Evolutionary conservation across 2,113 vertebrate genomes (phyloP), one percentile per base, ranked within the genome.

Genomic region (Connochaetes taurinus): DNA sequence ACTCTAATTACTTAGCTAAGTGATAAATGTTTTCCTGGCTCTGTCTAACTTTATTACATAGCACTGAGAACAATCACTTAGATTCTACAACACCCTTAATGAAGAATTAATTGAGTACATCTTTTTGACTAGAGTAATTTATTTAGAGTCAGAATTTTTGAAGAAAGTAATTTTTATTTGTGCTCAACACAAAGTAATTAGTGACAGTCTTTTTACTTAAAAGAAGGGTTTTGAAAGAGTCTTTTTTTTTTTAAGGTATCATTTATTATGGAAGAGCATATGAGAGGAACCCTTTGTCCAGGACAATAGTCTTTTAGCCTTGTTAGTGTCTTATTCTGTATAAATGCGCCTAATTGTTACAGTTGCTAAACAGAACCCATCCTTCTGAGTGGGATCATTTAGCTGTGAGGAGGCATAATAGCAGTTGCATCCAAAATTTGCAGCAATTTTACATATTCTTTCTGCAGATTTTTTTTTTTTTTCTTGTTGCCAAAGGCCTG

Each of bases 361-460:
- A 98, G 98, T 98, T 96, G 97, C 98, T 98, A 98, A 98, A 98
- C 98, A 99, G 98, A 99, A 97, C 98, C 93, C 92, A 98, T 98
- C 98, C 97, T 98, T 98, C 98, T 96, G 96, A 98, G 98, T 86
- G 90, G 97, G 98, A 98, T 99, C 98, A 98, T 98, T 99, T 99
- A 99, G 99, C 98, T 98, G 97, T 97, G 97, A 98, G 98, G 95
- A 98, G 94, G 95, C 98, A 98, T 98, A 99, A 99, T 99, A 99
- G 98, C 98, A 96, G 97, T 98, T 97, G 97, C 99, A 98, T 98
- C 50, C 40, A 97, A 98, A 99, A 99, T 99, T 98, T 99, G 98
- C 96, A 97, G 98, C 98, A 98, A 99, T 99, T 99, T 98, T 98
- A 98, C 99, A 99, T 98, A 99, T 99, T 99, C 99, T 99, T 99